Percentiles rank a stretch among this genome's conserved stretches.
These are phyloP conservation scores for Dipodomys stephensi DNA, from an alignment of 2,113 vertebrate genomes.

Conservation along the genomic window DNA sequence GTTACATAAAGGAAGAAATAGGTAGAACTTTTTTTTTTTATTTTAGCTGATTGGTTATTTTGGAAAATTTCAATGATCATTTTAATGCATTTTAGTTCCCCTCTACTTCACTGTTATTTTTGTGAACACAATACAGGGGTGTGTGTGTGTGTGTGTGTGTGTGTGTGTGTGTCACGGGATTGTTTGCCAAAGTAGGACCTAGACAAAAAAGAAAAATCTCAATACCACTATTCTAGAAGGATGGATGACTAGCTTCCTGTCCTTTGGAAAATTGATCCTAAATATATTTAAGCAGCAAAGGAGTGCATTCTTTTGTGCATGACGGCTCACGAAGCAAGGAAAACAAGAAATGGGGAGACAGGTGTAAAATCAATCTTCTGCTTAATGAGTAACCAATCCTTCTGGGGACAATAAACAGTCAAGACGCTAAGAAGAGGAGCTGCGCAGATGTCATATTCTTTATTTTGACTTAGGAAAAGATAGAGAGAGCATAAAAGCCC, in stretches of 20 bases:
- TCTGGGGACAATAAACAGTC: conserved; percentile 39
- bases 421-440: conserved; percentile 7
- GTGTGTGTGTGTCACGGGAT: background rate
- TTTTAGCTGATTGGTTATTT: conserved; percentile 32
- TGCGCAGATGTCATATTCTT: conserved; percentile 2
- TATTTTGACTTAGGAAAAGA: conserved; percentile 53
- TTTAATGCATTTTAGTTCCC: conserved; percentile 27
- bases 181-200: background rate
- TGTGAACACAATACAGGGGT: background rate
- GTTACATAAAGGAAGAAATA: conserved; percentile 32
- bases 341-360: conserved; percentile 35
- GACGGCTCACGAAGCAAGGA: conserved; percentile 35
- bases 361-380: conserved; percentile 34
- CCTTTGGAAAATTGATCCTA: conserved; percentile 6
- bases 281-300: conserved; percentile 17
- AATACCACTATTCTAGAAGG: background rate
- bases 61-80: conserved; percentile 28
- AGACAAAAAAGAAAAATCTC: background rate
- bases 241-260: background rate
- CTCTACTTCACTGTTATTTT: conserved; percentile 35
- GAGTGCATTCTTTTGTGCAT: background rate
- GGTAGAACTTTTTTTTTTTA: background rate
- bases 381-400: conserved; percentile 52
- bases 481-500: background rate
- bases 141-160: background rate